Percentiles rank a stretch among this genome's conserved stretches.
Conservation (phyloP, 2,113 vertebrate species). For the Etheostoma spectabile region DNA sequence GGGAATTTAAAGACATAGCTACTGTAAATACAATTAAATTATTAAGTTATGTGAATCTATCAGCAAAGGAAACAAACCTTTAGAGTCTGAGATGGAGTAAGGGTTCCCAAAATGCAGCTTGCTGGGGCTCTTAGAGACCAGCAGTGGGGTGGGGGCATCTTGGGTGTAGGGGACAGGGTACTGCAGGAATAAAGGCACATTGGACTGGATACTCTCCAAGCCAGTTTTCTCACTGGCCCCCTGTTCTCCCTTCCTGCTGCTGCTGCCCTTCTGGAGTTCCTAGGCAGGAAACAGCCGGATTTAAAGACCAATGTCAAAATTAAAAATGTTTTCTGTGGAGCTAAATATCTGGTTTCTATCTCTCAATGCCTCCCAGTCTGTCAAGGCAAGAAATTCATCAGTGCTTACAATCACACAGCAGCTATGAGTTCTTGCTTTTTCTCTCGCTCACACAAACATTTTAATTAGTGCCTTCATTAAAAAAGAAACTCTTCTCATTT, state of each 20-base stretch:
- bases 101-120: conserved; percentile 95
- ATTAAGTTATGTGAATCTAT: background rate
- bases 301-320: background rate
- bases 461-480: conserved; percentile 82
- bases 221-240: conserved; percentile 75
- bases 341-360: conserved; percentile 26
- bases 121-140: conserved; percentile 86
- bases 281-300: conserved; percentile 61
- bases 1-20: background rate
- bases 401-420: conserved; percentile 44
- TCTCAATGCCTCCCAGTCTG: conserved; percentile 26
- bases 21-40: background rate
- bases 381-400: conserved; percentile 47
- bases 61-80: conserved; percentile 82
- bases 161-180: conserved; percentile 86
- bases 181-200: conserved; percentile 82
- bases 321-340: background rate
- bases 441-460: conserved; percentile 58
- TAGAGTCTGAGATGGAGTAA: conserved; percentile 87
- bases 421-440: conserved; percentile 18
- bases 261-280: conserved; percentile 85
- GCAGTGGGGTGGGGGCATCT: conserved; percentile 84
- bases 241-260: conserved; percentile 82
- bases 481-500: conserved; percentile 74
- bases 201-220: conserved; percentile 79